These are phyloP conservation scores for Epinephelus moara DNA, from an alignment of 2,113 vertebrate species.

Conservation along the genomic window DNA sequence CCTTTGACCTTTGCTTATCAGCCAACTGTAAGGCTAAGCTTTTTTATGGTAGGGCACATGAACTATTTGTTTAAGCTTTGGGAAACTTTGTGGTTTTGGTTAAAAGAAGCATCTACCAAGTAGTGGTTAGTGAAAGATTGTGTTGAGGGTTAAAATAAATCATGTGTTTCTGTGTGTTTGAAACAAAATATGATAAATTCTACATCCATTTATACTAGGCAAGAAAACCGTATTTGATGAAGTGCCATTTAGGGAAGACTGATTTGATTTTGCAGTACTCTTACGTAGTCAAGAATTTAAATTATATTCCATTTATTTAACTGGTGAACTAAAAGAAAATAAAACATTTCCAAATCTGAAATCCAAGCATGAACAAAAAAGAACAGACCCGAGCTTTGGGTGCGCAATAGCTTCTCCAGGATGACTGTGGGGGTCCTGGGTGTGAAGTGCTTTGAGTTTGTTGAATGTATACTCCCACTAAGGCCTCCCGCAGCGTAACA, in stretches of 20 bases:
- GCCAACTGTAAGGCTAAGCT: no score
- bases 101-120: no score
- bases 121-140: not conserved
- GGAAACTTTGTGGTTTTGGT: no score
- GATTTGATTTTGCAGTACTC: not conserved
- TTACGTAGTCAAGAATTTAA: not conserved
- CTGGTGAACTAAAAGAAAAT: not conserved
- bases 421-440: constrained; percentile 65
- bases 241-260: not conserved
- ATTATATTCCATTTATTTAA: not conserved
- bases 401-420: constrained; percentile 43
- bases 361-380: constrained; percentile 21
- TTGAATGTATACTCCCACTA: constrained; percentile 71
- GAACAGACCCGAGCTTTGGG: constrained; percentile 40
- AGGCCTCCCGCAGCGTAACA: constrained; percentile 62
- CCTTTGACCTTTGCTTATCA: no score
- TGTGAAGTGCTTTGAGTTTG: constrained; percentile 69
- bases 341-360: constrained; percentile 24
- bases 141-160: not conserved
- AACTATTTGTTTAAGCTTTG: no score
- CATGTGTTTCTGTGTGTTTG: not conserved
- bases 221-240: not conserved
- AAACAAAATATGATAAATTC: not conserved
- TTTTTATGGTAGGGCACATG: no score
- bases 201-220: not conserved